phyloP scores from a whole-genome alignment of 2,888 invertebrate species.

The Hirtodrosophila histrioides region DNA sequence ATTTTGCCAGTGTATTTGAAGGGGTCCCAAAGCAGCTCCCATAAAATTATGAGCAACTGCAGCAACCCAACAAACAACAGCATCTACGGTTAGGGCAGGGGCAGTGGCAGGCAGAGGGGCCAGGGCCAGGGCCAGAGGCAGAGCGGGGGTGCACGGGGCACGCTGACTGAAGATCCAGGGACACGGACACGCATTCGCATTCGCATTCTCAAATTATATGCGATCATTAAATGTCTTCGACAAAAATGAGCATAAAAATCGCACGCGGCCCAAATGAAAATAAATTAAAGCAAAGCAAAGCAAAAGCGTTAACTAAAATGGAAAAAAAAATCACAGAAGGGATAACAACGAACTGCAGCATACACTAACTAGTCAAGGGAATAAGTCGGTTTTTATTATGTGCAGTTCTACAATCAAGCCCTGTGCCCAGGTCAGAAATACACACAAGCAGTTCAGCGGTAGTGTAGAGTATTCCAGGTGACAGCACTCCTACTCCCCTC shows the following conservation, averaged over 20 bases:
- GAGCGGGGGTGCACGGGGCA: neutral
- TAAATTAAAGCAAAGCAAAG: slow-evolving; percentile 70
- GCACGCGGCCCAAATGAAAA: slow-evolving; percentile 78
- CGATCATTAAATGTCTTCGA: slow-evolving; percentile 82
- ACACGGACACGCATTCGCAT: slow-evolving; percentile 43
- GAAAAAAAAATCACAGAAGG: slow-evolving; percentile 1
- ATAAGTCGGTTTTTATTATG: too few species aligned
- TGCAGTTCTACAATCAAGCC: too few species aligned
- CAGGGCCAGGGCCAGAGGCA: neutral
- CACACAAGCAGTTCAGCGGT: too few species aligned
- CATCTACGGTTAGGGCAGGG: slow-evolving; percentile 9
- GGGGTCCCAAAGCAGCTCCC: slow-evolving; percentile 63
- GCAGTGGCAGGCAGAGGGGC: neutral
- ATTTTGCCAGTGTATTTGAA: slow-evolving; percentile 72
- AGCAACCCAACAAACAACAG: slow-evolving; percentile 31
- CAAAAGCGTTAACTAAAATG: slow-evolving; percentile 53
- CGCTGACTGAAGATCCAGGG: slow-evolving; percentile 9
- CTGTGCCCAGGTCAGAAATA: too few species aligned
- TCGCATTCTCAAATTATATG: slow-evolving; percentile 79
- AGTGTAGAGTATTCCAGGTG: too few species aligned
- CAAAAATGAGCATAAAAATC: slow-evolving; percentile 79
- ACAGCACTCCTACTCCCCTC: too few species aligned
- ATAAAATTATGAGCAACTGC: slow-evolving; percentile 81
- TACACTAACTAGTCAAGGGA: too few species aligned
- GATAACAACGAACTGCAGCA: too few species aligned